Base-by-base conservation (phyloP, 2,888 invertebrate species). In the Cephus pulcher region DNA sequence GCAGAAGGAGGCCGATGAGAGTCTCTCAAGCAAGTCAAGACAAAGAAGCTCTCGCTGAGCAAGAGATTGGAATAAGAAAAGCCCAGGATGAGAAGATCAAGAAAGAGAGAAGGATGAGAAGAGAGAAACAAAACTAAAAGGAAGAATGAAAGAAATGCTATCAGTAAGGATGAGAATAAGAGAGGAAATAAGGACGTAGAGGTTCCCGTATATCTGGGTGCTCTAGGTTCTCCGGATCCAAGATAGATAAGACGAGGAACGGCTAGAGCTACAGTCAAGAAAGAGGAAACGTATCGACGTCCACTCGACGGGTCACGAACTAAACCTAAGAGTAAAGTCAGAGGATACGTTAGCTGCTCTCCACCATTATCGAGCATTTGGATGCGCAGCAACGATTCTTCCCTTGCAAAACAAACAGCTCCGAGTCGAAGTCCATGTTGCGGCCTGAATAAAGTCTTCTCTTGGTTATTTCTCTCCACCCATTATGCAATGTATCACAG, bases 321-420 rank as follows among this genome's bases (percentile, higher is more conserved):
- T 76, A 73, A 75, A 70, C 71, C 34, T 74, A 75, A 78, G 77
- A 40, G 76, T n/a, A 76, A 69, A 34, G 40, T 56, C 56, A n/a
- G 40, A 73, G 75, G 78, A 79, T 80, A 82, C 78, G 81, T 81
- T 81, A 82, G 76, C 77, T 56, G 76, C 74, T 75, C 74, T 73
- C 76, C 56, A 23, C 37, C 75, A 80, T 78, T 74, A 80, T 81
- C 79, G 82, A 80, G 82, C 80, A 87, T 87, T 87, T 84, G 81
- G 85, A 88, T 88, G 86, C 88, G 79, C 79, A 77, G 73, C 86
- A 82, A 76, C 82, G 86, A 79, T 85, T 85, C 85, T 82, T 81
- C 81, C 85, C 86, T 88, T 83, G 85, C 85, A 82, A 86, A 87
- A 87, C 87, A 88, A 88, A 88, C 87, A 87, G 80, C 76, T 78